Evolutionary conservation across 2,888 invertebrate species (phyloP).

Genomic region (Sialis lutaria): DNA sequence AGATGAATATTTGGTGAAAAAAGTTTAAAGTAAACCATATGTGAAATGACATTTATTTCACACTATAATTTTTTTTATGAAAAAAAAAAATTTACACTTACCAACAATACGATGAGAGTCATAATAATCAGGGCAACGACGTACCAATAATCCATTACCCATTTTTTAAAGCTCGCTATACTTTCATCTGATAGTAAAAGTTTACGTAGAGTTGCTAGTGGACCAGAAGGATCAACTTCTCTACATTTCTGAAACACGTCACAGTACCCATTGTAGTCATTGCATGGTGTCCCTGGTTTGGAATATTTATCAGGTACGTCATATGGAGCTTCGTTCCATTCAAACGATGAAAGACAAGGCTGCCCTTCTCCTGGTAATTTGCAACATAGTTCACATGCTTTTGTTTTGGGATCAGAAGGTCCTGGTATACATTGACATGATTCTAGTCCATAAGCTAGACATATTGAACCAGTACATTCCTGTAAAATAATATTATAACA

Average conservation of each 20-base stretch:
- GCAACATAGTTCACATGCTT: slow-evolving; percentile 87
- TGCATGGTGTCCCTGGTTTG: slow-evolving; percentile 87
- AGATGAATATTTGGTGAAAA: too few species aligned
- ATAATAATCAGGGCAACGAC: slow-evolving; percentile 61
- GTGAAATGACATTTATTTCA: too few species aligned
- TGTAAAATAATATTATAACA: slow-evolving; percentile 18
- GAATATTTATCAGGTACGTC: slow-evolving; percentile 88
- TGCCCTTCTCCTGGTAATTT: slow-evolving; percentile 67
- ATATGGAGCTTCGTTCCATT: slow-evolving; percentile 76
- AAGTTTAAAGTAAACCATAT: too few species aligned
- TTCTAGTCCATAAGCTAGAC: slow-evolving; percentile 86
- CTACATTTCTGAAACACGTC: slow-evolving; percentile 62
- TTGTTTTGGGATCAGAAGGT: slow-evolving; percentile 60
- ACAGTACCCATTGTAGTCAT: slow-evolving; percentile 78
- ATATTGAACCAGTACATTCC: slow-evolving; percentile 97
- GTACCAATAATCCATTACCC: slow-evolving; percentile 85
- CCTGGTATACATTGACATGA: slow-evolving; percentile 85
- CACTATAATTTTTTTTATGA: too few species aligned
- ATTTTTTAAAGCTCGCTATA: slow-evolving; percentile 71
- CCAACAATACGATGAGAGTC: slow-evolving; percentile 61
- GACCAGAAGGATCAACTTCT: slow-evolving; percentile 87
- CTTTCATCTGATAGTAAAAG: slow-evolving; percentile 77
- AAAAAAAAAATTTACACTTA: slow-evolving; percentile 30
- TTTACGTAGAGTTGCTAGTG: slow-evolving; percentile 73
- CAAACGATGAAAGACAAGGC: slow-evolving; percentile 74